phyloP scores from a whole-genome alignment of 2,113 vertebrate species.

The Cervus canadensis region DNA sequence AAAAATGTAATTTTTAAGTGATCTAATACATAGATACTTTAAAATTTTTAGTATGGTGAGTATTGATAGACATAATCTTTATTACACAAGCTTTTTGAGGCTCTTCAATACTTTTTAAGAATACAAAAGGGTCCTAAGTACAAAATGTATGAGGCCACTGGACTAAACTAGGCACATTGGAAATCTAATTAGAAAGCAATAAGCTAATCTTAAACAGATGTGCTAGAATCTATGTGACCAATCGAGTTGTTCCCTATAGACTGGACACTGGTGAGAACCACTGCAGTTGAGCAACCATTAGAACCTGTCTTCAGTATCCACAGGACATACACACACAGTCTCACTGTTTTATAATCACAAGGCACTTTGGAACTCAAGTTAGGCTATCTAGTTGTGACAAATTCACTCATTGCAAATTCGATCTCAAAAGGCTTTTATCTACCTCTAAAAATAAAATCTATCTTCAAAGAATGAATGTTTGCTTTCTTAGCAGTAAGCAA shows the following conservation, averaged over 20 bases:
- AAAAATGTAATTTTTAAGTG: background rate
- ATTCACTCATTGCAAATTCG: background rate
- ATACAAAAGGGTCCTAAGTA: background rate
- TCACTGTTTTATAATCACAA: background rate
- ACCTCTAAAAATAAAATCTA: slow-evolving; percentile 32
- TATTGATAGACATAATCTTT: background rate
- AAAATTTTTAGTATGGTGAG: background rate
- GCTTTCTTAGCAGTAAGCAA: background rate
- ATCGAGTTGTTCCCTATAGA: background rate
- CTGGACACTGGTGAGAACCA: background rate
- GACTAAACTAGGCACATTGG: background rate
- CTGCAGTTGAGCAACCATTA: background rate
- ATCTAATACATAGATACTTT: background rate
- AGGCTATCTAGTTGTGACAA: background rate
- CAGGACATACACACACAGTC: background rate
- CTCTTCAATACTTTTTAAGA: background rate
- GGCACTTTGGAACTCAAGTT: background rate
- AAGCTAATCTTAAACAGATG: background rate
- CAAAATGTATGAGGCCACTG: background rate
- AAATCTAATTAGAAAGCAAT: slow-evolving; percentile 13
- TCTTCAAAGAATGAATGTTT: background rate
- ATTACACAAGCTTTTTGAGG: background rate
- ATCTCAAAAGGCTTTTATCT: slow-evolving; percentile 3
- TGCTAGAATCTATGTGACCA: background rate
- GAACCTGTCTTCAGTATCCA: background rate